Evolutionary conservation across 2,888 invertebrate species (phyloP), one percentile per base, ranked within the genome.

Genomic region (Eugnorisma glareosa): DNA sequence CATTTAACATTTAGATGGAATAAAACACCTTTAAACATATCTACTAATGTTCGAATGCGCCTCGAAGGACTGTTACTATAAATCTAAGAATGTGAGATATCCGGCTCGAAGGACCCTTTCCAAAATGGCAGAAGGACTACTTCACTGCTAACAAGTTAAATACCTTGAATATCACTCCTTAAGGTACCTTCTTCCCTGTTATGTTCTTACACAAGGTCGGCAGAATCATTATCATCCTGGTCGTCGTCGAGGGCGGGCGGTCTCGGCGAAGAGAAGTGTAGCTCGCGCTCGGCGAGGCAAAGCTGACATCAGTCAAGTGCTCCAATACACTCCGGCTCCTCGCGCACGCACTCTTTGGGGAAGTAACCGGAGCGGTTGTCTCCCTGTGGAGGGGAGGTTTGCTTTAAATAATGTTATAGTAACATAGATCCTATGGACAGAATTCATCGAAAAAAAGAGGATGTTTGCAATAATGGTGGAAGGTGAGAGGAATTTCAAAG

Each of bases 261-360:
- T 51, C 74, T 76, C 73, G 86, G 87, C 76, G 86, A 83, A 78
- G 88, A 86, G 91, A 87, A 92, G 90, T 93, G 93, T 85, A 91
- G 89, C 93, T 94, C 94, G 93, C 95, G 95, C 94, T 93, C 94
- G 92, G 94, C 95, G 94, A 93, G 94, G 93, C 96, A 96, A 79
- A 93, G 94, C 93, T 93, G 93, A 89, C 96, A 96, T 97, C 96
- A 97, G 95, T 96, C 97, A 6, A 96, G 93, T 89, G 95, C 95
- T 28, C 96, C 96, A 88, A 96, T 95, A 71, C 96, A 96, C 89
- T 97, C 96, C 3, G 97, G 97, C 89, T 97, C 97, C 93, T 97
- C 97, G 67, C 97, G 97, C 67, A 98, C 98, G 94, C 98, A 98
- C 86, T 98, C 98, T 93, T 98, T 98, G 6, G 98, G 98, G 94